These are phyloP conservation scores for Dryadula phaetusa DNA, from an alignment of 2,888 invertebrate species.

Conservation along the genomic window DNA sequence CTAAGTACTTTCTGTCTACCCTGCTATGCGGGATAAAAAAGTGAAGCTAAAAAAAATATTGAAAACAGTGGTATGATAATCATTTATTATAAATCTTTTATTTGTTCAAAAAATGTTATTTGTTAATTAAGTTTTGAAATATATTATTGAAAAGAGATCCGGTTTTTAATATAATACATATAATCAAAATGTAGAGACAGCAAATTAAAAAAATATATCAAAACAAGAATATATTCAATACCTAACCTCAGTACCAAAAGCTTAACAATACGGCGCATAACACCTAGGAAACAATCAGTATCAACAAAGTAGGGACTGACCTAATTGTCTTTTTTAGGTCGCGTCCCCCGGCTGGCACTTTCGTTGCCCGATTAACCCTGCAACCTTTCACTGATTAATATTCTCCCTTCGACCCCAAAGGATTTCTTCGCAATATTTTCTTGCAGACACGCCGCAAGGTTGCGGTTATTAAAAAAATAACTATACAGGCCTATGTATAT, in stretches of 20 bases:
- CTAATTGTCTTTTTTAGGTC: slow-evolving; percentile 41
- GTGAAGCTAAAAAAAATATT: no score
- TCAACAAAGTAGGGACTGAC: slow-evolving; percentile 28
- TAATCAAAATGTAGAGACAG: no score
- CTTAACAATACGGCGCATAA: background rate
- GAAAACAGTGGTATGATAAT: no score
- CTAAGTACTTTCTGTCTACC: no score
- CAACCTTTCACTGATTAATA: slow-evolving; percentile 39
- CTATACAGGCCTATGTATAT: background rate
- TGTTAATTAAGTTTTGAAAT: no score
- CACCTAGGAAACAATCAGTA: slow-evolving; percentile 10
- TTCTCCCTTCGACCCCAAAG: slow-evolving; percentile 28
- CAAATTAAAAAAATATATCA: background rate
- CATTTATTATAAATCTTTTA: no score
- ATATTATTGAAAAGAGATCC: no score
- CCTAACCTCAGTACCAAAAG: background rate
- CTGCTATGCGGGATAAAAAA: no score
- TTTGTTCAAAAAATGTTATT: no score
- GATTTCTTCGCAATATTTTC: slow-evolving; percentile 31
- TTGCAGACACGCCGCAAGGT: slow-evolving; percentile 5
- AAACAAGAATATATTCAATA: background rate
- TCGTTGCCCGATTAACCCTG: slow-evolving; percentile 40
- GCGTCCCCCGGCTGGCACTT: slow-evolving; percentile 38
- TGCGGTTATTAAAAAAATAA: slow-evolving; percentile 30
- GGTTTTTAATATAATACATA: no score